Evolutionary conservation across 2,888 invertebrate species (phyloP).

Genomic region (Gisinianus flammeolus): DNA sequence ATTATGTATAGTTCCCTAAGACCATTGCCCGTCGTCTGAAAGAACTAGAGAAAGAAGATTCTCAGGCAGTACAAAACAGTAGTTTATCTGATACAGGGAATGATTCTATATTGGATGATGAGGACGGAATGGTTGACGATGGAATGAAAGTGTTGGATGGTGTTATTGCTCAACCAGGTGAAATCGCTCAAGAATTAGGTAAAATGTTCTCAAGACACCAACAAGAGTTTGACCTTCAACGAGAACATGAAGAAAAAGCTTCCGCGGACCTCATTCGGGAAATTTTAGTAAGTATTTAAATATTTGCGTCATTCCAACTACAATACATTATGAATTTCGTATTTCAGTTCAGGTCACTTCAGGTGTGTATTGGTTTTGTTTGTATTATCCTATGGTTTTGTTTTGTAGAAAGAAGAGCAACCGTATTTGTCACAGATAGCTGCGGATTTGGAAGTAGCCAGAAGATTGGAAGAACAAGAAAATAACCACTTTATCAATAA

Average conservation of each 20-base stretch:
- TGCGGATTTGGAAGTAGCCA: not conserved
- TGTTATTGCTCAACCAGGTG: constrained; percentile 24
- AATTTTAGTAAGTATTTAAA: not conserved
- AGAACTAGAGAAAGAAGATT: constrained; percentile 4
- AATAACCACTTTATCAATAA: not conserved
- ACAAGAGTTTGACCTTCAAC: no score
- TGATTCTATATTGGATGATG: no score
- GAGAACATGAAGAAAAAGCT: not conserved
- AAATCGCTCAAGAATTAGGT: constrained; percentile 34
- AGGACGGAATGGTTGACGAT: no score
- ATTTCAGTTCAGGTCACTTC: not conserved
- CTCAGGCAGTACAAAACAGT: not conserved
- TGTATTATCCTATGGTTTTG: not conserved
- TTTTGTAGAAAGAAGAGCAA: not conserved
- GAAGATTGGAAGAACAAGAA: not conserved
- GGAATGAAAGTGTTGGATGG: constrained; percentile 18
- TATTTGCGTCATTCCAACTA: no score
- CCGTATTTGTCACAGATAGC: not conserved
- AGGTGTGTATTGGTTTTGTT: not conserved
- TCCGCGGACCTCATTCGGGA: not conserved
- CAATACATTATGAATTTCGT: not conserved
- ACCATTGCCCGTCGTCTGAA: not conserved
- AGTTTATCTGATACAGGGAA: constrained; percentile 1
- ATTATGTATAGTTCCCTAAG: constrained; percentile 34
- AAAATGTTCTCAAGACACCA: no score